phyloP scores from a whole-genome alignment of 2,888 invertebrate genomes.

The Drosophila helvetica region DNA sequence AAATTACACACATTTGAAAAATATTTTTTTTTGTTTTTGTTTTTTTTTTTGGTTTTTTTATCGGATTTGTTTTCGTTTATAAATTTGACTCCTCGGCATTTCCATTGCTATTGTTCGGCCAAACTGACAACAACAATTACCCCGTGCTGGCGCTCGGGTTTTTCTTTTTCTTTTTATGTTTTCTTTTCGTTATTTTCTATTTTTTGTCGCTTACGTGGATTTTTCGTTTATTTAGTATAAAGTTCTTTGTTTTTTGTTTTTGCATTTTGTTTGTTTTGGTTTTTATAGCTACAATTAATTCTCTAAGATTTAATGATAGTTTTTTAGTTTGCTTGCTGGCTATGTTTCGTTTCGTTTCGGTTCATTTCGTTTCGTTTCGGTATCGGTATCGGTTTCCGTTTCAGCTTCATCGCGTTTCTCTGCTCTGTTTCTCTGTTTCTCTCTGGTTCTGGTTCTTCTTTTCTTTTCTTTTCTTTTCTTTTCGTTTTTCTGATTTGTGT shows the following conservation, averaged over 20 bases:
- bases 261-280: not conserved
- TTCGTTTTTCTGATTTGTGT: not conserved
- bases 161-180: conserved; percentile 14
- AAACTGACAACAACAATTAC: conserved; percentile 37
- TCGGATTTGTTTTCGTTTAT: conserved; percentile 16
- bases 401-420: conserved; percentile 16
- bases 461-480: not conserved
- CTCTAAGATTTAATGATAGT: conserved; percentile 69
- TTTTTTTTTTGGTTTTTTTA: conserved; percentile 46
- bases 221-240: conserved; percentile 54
- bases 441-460: too few relatives aligned
- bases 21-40: conserved; percentile 56
- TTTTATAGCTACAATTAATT: conserved; percentile 68
- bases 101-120: conserved; percentile 33
- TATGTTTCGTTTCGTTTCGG: conserved; percentile 36
- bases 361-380: conserved; percentile 19
- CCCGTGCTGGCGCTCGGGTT: not conserved
- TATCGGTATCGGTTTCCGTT: conserved; percentile 18
- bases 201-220: conserved; percentile 23
- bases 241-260: conserved; percentile 23
- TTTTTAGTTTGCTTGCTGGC: conserved; percentile 60
- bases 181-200: conserved; percentile 13
- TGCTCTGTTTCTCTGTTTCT: conserved; percentile 14
- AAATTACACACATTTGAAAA: conserved; percentile 80
- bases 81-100: conserved; percentile 11